phyloP scores from a whole-genome alignment of 2,113 vertebrate genomes.

The Misgurnus mizolepis region DNA sequence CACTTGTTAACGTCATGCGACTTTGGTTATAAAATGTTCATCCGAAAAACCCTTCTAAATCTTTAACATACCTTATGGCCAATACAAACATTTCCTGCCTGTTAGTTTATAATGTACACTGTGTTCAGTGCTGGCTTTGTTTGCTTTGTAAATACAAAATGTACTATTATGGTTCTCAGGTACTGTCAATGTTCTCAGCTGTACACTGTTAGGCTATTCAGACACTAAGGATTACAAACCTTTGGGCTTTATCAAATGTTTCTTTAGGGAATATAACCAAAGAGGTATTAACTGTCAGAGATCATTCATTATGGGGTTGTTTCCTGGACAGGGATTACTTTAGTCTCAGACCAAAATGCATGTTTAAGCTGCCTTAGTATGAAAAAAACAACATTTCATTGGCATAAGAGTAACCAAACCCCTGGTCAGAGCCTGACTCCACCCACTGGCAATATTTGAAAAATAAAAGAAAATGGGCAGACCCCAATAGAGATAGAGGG shows the following conservation, averaged over 20 bases:
- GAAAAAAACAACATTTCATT: no score
- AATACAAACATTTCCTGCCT: conserved; percentile 10
- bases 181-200: conserved; percentile 1
- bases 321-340: no score
- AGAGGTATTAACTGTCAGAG: background rate
- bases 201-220: background rate
- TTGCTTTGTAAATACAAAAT: conserved; percentile 34
- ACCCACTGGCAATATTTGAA: no score
- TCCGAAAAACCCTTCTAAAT: conserved; percentile 4
- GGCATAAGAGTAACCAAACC: no score
- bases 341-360: no score
- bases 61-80: background rate
- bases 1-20: background rate
- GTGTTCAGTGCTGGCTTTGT: conserved; percentile 21
- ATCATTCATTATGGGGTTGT: background rate
- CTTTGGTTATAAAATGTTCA: background rate
- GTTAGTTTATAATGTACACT: background rate
- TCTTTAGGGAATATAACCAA: background rate
- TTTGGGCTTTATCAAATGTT: background rate
- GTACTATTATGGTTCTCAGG: background rate
- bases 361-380: no score
- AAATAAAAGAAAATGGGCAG: no score
- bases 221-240: background rate
- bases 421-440: no score
- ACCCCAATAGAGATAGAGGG: no score